Evolutionary conservation across 2,113 vertebrate genomes (phyloP), one percentile per base, ranked within the genome.

Genomic region (Calcarius ornatus): DNA sequence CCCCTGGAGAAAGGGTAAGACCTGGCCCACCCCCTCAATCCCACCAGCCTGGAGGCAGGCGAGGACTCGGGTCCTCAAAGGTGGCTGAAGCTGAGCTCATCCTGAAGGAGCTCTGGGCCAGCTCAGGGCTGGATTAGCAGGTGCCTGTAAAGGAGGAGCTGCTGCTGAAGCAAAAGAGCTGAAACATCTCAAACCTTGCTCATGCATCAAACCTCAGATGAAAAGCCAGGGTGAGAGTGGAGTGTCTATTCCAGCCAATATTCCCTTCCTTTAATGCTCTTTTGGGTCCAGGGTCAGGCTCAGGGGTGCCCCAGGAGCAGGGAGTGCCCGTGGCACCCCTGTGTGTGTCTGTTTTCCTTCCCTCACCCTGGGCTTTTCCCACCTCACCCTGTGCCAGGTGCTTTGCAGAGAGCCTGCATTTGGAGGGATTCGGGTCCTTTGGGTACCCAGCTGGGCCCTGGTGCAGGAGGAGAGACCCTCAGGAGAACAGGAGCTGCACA

Each of bases 321-420:
- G 28, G 53, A 59, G 31, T 38, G 48, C 25, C 68, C 0, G 0
- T 17, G 21, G 12, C 69, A 42, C 69, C 23, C 14, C n/a, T 4
- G 9, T 7, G 10, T 12, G 12, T 31, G 45, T 5, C 18, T 42
- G 17, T 20, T 65, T 31, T 8, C 65, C 86, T 50, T 33, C 63
- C 56, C 24, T 30, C 5, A 16, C 16, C 48, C 37, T 5, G 61
- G 12, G 8, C 37, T 24, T 23, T 21, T 10, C 38, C 54, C 54
- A 48, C 30, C 54, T 56, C 53, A 5, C 17, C 38, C 59, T 10
- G 31, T 13, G 35, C 47, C 1, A 11, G 19, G 9, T 1, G 28
- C 19, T 8, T 71, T 8, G 47, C 51, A 30, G 22, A 57, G 40
- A 48, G 31, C 8, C 37, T 30, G 45, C 10, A 9, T 53, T 81